Conservation (phyloP, 2,888 invertebrate species). For the Machimus rusticus region DNA sequence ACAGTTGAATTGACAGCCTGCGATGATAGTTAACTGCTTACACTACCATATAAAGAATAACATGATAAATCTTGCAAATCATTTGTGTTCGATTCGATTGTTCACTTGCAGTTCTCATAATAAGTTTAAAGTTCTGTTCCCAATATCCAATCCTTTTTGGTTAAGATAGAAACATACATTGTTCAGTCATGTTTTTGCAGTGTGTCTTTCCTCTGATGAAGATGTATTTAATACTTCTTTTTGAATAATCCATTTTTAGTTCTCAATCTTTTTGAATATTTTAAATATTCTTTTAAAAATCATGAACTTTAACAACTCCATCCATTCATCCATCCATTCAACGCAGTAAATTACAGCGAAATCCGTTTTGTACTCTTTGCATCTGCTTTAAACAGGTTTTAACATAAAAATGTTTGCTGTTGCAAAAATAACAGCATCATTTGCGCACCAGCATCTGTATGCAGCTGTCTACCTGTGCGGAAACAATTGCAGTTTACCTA, state of each 20-base stretch:
- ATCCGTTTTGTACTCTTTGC: neutral
- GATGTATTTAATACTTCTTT: too few relatives aligned
- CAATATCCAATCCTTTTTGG: neutral
- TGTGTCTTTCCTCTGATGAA: neutral
- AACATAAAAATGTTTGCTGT: neutral
- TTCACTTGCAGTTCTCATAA: neutral
- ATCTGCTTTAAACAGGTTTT: neutral
- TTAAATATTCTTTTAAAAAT: neutral
- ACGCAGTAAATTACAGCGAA: neutral
- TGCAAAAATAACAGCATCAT: neutral
- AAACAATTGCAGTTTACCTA: conserved; percentile 12
- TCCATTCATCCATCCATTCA: neutral
- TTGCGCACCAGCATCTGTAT: neutral
- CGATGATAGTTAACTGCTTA: too few relatives aligned
- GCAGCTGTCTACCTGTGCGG: neutral
- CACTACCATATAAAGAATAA: neutral
- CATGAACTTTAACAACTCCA: neutral
- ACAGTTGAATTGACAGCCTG: too few relatives aligned
- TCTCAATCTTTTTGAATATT: neutral
- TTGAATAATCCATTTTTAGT: too few relatives aligned
- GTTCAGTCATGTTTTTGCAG: neutral
- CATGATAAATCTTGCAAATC: neutral
- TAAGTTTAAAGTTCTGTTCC: neutral
- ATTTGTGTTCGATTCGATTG: neutral
- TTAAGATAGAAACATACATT: neutral